Evolutionary conservation across 2,888 invertebrate genomes (phyloP).

Genomic region (Luperina testacea): DNA sequence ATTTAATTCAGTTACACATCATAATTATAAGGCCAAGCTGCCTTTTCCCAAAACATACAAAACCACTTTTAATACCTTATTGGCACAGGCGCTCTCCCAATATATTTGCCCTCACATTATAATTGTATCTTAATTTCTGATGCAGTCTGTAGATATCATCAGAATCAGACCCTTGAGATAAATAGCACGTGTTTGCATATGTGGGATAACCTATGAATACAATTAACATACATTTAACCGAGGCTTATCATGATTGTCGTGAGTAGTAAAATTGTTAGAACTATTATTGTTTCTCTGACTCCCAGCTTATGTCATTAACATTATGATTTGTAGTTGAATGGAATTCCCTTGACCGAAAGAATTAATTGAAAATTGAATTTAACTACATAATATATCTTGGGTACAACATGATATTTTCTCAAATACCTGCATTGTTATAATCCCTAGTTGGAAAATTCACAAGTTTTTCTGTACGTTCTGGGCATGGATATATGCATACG

Average conservation of each 20-base stretch:
- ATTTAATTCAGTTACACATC: no score
- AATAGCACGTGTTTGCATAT: slow-evolving; percentile 10
- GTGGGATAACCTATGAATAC: slow-evolving; percentile 24
- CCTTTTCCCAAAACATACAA: background rate
- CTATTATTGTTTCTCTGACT: slow-evolving; percentile 20
- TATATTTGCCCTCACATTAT: background rate
- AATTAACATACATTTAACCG: slow-evolving; percentile 18
- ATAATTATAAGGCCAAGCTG: no score
- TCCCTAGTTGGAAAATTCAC: background rate
- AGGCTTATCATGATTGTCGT: slow-evolving; percentile 8
- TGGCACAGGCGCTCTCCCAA: background rate
- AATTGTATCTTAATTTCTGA: background rate
- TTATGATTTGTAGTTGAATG: background rate
- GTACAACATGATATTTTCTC: background rate
- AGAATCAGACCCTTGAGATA: background rate
- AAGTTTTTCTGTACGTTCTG: rapidly evolving
- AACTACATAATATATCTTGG: background rate
- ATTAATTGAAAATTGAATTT: background rate
- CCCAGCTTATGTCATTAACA: background rate
- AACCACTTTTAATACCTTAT: background rate
- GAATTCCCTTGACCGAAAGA: slow-evolving; percentile 12
- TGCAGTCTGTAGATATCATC: background rate
- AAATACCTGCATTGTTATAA: background rate
- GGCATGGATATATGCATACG: background rate
- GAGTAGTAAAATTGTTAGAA: background rate